Evolutionary conservation across 2,113 vertebrate genomes (phyloP).

Genomic region (Hyla sarda): DNA sequence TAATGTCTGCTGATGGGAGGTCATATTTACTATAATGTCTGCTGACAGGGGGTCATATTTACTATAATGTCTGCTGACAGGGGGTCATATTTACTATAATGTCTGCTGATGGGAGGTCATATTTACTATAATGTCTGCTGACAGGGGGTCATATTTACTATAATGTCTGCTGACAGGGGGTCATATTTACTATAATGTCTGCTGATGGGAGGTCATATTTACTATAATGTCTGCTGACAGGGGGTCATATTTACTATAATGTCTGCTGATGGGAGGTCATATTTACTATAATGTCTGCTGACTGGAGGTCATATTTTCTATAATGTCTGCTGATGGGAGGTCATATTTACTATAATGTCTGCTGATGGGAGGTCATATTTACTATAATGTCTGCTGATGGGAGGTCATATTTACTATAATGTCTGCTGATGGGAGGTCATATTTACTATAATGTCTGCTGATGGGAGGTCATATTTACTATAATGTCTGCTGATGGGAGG

Average conservation of each 20-base stretch:
- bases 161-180: slow-evolving; percentile 70
- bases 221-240: slow-evolving; percentile 79
- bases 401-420: slow-evolving; percentile 74
- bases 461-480: slow-evolving; percentile 70
- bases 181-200: too few species aligned
- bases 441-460: too few species aligned
- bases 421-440: slow-evolving; percentile 66
- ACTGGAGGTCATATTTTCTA: slow-evolving; percentile 56
- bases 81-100: slow-evolving; percentile 74
- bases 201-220: slow-evolving; percentile 31
- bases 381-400: too few species aligned
- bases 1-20: background rate
- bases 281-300: slow-evolving; percentile 77
- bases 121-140: too few species aligned
- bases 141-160: slow-evolving; percentile 70
- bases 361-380: slow-evolving; percentile 63
- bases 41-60: slow-evolving; percentile 63
- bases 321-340: background rate
- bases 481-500: slow-evolving; percentile 70
- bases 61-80: background rate
- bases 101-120: slow-evolving; percentile 66
- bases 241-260: too few species aligned
- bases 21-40: slow-evolving; percentile 76
- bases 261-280: background rate
- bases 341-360: slow-evolving; percentile 76